Conservation (phyloP, 2,113 vertebrate species). For the Lepus timidus region DNA sequence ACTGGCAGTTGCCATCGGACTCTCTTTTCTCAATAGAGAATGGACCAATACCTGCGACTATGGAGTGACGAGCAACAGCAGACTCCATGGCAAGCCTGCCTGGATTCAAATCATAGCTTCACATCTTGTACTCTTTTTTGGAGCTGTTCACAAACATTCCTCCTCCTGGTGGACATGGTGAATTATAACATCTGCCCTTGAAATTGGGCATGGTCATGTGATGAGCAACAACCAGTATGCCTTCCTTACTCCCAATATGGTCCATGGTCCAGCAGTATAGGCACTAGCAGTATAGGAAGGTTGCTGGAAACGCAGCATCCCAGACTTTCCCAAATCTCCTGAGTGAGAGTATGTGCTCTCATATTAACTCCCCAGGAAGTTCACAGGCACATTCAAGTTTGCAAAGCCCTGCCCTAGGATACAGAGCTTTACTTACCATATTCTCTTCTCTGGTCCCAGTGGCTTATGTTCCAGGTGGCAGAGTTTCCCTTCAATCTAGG, state of each 20-base stretch:
- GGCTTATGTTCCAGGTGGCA: not conserved
- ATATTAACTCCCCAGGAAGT: not conserved
- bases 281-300: not conserved
- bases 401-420: not conserved
- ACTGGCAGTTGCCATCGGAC: not conserved
- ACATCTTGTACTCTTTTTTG: not conserved
- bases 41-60: too few relatives aligned
- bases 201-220: not conserved
- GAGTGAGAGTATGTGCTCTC: not conserved
- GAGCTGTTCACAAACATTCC: not conserved
- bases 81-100: not conserved
- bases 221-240: not conserved
- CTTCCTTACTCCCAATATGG: not conserved
- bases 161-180: not conserved
- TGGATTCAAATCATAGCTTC: not conserved
- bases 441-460: not conserved
- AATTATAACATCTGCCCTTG: not conserved
- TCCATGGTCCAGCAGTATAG: rapidly evolving
- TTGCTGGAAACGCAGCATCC: not conserved
- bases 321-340: not conserved
- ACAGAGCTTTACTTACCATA: not conserved
- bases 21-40: not conserved
- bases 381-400: rapidly evolving
- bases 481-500: not conserved
- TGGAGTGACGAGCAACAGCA: not conserved